A percentile compares a stretch with the other conserved stretches of the same genome.
Conservation (phyloP, 2,797 vertebrate genomes). For the Todus mexicanus region DNA sequence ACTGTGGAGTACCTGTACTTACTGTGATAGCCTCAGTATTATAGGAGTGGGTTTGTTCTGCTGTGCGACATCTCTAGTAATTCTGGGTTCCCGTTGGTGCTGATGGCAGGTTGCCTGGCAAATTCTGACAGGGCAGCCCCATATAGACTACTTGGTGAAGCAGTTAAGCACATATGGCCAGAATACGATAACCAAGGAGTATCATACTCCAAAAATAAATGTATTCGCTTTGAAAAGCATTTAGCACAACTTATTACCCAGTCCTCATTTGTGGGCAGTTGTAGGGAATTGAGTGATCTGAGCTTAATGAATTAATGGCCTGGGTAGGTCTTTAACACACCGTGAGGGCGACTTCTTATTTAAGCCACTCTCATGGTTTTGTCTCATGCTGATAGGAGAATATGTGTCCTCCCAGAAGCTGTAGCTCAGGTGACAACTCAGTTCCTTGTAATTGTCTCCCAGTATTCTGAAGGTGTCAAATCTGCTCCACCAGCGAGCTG, state of each 20-base stretch:
- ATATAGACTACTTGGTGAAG: not conserved
- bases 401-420: not conserved
- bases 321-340: not conserved
- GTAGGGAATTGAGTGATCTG: not conserved
- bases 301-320: not conserved
- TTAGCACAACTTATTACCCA: not conserved
- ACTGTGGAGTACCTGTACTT: not conserved
- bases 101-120: not conserved
- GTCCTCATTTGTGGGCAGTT: not conserved
- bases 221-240: not conserved
- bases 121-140: not conserved
- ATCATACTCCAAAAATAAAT: not conserved
- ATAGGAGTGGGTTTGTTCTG: not conserved
- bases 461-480: not conserved
- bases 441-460: not conserved
- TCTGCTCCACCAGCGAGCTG: not conserved
- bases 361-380: not conserved
- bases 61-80: not conserved
- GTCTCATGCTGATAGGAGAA: not conserved
- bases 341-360: not conserved
- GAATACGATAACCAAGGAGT: not conserved
- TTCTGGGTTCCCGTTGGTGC: not conserved
- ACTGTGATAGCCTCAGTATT: not conserved
- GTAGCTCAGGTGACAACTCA: not conserved
- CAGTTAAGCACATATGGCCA: not conserved